These are phyloP conservation scores for Heterodera carotae DNA, from an alignment of 1,140 invertebrate species.

Conservation along the genomic window DNA sequence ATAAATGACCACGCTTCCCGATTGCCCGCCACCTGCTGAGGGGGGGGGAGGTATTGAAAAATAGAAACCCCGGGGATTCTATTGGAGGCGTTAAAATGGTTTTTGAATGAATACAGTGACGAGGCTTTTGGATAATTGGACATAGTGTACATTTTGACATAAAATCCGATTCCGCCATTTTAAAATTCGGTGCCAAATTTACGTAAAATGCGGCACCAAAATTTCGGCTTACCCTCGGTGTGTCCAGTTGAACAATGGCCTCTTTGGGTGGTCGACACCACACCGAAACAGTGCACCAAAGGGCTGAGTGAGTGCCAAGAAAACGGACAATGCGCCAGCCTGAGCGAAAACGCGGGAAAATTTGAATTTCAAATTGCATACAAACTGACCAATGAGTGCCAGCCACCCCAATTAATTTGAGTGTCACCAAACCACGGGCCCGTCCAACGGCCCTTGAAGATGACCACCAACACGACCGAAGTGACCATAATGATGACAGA, in stretches of 20 bases:
- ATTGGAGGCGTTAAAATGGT: no score
- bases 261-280: conserved; percentile 38
- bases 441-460: conserved; percentile 44
- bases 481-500: conserved; percentile 42
- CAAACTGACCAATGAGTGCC: conserved; percentile 20
- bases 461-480: conserved; percentile 27
- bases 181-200: not conserved
- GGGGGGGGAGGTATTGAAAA: not conserved
- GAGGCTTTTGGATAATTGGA: no score
- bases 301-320: conserved; percentile 42
- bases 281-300: conserved; percentile 41
- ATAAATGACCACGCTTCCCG: no score
- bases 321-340: conserved; percentile 44
- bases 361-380: conserved; percentile 3
- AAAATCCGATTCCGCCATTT: no score
- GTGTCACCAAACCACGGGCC: conserved; percentile 37
- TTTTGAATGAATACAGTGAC: no score
- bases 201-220: no score
- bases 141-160: no score
- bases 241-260: conserved; percentile 40
- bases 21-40: no score
- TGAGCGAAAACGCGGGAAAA: conserved; percentile 19
- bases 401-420: not conserved
- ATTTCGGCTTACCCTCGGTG: conserved; percentile 26
- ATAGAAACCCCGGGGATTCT: no score